Base-by-base conservation (phyloP, 2,888 invertebrate species). In the Rotaria macrura region DNA sequence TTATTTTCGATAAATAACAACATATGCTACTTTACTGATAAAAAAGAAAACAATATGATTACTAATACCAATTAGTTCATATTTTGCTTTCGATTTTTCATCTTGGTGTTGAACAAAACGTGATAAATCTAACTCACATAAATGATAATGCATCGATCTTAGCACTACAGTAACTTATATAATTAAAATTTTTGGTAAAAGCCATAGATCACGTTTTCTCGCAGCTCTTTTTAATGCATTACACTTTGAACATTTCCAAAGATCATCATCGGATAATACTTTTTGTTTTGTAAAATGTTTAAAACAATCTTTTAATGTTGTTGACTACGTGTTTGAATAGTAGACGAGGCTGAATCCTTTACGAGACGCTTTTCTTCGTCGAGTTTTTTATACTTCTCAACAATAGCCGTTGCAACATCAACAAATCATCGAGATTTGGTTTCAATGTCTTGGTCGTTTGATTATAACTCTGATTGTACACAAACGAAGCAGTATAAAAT, bases 151-250 rank as follows among this genome's bases (percentile, higher is more conserved):
- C 12, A 88, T 93, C 93, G 83, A 93, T 90, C 89, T 93, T 93
- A 88, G 93, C 93, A 43, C 93, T 89, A 88, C 90, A 91, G 88
- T 91, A 92, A 83, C 92, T 89, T 86, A 91, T 92, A 89, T 92
- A 93, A n/a, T 92, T 92, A 89, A 90, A n/a, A 93, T 90, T 87
- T 91, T 90, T 0, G 93, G 93, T 86, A 93, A 89, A 38, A 90
- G 90, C 93, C 93, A 93, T 47, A 93, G 88, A 88, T 93, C 93
- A 89, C 93, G 92, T 89, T 93, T 93, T 89, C 93, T 93, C 38
- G 92, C 92, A 17, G 93, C 93, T 87, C 92, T 91, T 87, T 92
- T 92, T 88, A 92, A 92, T 87, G 92, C 91, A 88, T 93, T 92
- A 89, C 93, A 93, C 49, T 89, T 88, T 7, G 93, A 93, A 89